Evolutionary conservation across 2,888 invertebrate species (phyloP).

Genomic region (Ophion ventricosus): DNA sequence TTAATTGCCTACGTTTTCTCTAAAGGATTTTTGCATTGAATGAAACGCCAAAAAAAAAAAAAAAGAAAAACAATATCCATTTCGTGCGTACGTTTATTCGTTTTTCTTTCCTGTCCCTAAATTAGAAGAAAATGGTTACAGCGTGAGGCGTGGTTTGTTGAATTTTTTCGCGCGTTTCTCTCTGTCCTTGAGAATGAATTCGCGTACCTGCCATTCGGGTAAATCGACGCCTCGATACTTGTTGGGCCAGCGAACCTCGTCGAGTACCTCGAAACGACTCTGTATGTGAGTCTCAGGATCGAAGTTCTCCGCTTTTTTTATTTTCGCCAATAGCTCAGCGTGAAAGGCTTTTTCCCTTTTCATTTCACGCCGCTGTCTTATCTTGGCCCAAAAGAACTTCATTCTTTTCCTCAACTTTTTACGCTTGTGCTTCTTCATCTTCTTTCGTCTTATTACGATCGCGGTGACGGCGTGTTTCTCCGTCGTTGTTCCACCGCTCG

Average conservation of each 20-base stretch:
- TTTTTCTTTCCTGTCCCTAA: conserved; percentile 11
- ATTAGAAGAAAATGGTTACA: conserved; percentile 33
- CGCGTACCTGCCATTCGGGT: conserved; percentile 88
- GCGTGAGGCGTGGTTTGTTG: conserved; percentile 65
- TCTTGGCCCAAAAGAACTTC: conserved; percentile 90
- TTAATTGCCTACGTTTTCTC: not conserved
- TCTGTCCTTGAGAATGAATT: conserved; percentile 87
- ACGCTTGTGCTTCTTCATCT: conserved; percentile 95
- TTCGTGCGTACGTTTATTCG: not conserved
- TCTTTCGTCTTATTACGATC: conserved; percentile 90
- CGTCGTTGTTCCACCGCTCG: conserved; percentile 82
- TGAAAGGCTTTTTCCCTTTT: conserved; percentile 92
- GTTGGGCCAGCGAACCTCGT: conserved; percentile 86
- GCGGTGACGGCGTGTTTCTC: conserved; percentile 90
- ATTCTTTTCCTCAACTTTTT: conserved; percentile 91
- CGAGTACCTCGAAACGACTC: conserved; percentile 86
- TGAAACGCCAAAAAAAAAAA: not conserved
- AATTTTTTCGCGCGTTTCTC: conserved; percentile 74
- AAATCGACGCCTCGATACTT: conserved; percentile 86
- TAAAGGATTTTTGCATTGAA: not conserved
- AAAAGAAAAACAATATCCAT: not conserved
- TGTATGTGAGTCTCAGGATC: conserved; percentile 90
- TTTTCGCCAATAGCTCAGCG: conserved; percentile 87
- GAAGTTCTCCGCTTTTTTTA: conserved; percentile 90
- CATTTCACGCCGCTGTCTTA: conserved; percentile 87